phyloP scores from a whole-genome alignment of 1,140 invertebrate genomes.

The Harlomillsia oculata region DNA sequence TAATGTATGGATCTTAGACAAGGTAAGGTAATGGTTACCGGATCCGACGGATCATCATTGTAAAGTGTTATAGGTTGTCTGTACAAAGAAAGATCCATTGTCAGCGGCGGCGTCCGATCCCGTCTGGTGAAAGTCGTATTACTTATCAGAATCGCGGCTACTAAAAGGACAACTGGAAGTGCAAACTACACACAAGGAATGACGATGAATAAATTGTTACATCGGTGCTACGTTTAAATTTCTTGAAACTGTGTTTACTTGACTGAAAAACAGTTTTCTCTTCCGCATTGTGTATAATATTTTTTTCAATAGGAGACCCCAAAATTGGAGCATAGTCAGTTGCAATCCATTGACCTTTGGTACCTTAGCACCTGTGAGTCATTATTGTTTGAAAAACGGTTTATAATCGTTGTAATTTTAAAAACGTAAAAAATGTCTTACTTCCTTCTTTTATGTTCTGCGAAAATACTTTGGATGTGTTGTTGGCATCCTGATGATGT shows the following conservation, averaged over 20 bases:
- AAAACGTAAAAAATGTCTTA: background rate
- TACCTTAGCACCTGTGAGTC: background rate
- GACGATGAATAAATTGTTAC: background rate
- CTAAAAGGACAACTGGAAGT: background rate
- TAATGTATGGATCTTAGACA: too few relatives aligned
- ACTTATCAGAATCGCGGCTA: background rate
- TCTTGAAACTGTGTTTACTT: background rate
- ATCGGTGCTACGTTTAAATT: background rate
- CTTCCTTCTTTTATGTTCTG: background rate
- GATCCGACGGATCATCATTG: too few relatives aligned
- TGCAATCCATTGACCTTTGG: conserved; percentile 37
- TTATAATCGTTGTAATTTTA: background rate
- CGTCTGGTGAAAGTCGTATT: background rate
- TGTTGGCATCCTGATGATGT: background rate
- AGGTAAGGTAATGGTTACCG: too few relatives aligned
- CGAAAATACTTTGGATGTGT: background rate
- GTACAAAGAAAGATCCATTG: background rate
- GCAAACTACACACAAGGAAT: background rate
- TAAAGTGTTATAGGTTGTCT: too few relatives aligned
- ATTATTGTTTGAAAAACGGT: background rate
- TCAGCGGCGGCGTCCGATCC: background rate
- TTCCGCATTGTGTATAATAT: conserved; percentile 37
- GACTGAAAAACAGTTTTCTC: conserved; percentile 33
- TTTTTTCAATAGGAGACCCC: conserved; percentile 53
- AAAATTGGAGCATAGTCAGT: conserved; percentile 48